These are phyloP conservation scores for Himalopsyche kuldschensis DNA, from an alignment of 2,888 invertebrate genomes.

Conservation along the genomic window DNA sequence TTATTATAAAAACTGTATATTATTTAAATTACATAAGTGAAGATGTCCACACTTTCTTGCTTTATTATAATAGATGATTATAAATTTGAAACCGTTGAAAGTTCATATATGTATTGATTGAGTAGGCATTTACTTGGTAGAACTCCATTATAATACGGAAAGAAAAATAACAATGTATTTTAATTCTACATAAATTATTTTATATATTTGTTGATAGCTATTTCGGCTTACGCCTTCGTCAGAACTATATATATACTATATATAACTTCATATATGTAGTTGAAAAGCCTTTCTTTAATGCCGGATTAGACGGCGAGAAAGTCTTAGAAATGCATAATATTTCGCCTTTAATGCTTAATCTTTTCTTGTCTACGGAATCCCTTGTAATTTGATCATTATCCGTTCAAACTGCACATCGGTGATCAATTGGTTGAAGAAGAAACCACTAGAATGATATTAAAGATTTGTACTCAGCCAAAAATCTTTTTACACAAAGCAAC, in stretches of 20 bases:
- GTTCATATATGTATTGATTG: no score
- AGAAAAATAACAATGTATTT: no score
- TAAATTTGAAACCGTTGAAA: neutral
- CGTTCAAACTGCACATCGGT: neutral
- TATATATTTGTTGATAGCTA: no score
- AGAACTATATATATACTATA: no score
- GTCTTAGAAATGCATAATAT: neutral
- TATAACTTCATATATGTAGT: no score
- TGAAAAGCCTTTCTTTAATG: neutral
- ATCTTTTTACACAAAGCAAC: neutral
- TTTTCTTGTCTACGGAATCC: neutral
- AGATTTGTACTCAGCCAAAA: neutral
- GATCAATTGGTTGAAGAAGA: neutral
- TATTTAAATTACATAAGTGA: no score
- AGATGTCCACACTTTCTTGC: no score
- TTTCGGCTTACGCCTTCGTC: no score
- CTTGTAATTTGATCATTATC: neutral
- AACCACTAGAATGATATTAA: neutral
- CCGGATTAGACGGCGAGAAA: neutral
- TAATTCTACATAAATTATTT: no score
- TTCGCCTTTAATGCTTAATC: neutral
- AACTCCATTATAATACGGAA: no score
- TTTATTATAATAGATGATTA: neutral
- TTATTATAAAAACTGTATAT: no score
- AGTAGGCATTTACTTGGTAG: no score